A percentile compares a stretch with the other conserved stretches of the same genome.
Conservation (phyloP, 2,797 vertebrate species). For the Brachymystax lenok region DNA sequence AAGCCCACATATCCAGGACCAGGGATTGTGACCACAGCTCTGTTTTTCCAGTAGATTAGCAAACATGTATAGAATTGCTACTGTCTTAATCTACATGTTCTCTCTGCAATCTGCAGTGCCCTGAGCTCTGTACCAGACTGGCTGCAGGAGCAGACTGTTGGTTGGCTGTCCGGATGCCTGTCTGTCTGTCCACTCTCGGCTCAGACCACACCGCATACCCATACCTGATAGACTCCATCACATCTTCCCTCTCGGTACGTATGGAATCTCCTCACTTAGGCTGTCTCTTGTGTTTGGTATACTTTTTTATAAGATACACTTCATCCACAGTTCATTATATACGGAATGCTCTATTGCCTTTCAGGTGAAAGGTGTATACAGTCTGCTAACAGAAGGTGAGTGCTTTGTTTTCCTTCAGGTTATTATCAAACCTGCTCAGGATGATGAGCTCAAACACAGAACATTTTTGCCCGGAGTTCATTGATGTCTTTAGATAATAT, state of each 20-base stretch:
- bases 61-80: neutral
- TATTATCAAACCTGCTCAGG: neutral
- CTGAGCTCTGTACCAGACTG: slow-evolving; percentile 78
- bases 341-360: slow-evolving; percentile 31
- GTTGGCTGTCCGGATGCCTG: slow-evolving; percentile 77
- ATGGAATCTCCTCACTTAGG: neutral
- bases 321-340: neutral
- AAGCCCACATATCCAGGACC: neutral
- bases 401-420: neutral
- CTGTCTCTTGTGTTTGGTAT: neutral
- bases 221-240: slow-evolving; percentile 81
- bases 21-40: neutral
- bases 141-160: slow-evolving; percentile 62
- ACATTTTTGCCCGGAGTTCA: neutral
- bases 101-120: slow-evolving; percentile 69
- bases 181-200: slow-evolving; percentile 64
- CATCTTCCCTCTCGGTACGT: slow-evolving; percentile 83
- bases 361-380: slow-evolving; percentile 83
- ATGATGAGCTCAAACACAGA: neutral
- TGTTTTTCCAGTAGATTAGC: neutral
- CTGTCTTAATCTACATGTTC: neutral
- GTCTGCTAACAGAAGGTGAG: slow-evolving; percentile 84
- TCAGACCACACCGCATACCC: slow-evolving; percentile 65
- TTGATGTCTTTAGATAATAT: neutral
- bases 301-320: neutral